Percentiles rank a stretch among this genome's conserved stretches.
Conservation (phyloP, 2,888 invertebrate genomes). For the Andrena minutula region DNA sequence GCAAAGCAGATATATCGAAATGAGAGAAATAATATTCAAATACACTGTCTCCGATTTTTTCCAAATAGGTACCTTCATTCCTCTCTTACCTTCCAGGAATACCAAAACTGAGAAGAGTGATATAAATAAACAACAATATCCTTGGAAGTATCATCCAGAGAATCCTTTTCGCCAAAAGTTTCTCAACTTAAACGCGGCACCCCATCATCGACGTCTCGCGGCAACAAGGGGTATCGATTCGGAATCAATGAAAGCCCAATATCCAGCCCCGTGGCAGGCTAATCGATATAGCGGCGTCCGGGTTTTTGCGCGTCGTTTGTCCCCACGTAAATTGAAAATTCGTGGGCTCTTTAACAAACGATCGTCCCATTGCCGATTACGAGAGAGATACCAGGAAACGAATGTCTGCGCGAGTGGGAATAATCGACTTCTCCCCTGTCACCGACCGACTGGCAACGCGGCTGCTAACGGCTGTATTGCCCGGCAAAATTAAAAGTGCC, state of each 20-base stretch:
- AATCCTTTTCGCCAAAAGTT: too few species aligned
- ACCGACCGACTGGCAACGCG: conserved; percentile 47
- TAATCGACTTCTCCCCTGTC: conserved; percentile 62
- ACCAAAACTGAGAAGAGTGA: too few species aligned
- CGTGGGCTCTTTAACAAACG: conserved; percentile 61
- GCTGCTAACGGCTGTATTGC: conserved; percentile 57
- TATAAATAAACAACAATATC: too few species aligned
- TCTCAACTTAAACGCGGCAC: too few species aligned
- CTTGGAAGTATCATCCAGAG: too few species aligned
- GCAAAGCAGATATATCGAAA: too few species aligned
- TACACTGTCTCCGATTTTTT: too few species aligned
- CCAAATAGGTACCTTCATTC: too few species aligned
- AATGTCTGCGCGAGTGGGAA: conserved; percentile 64
- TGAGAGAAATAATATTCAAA: too few species aligned
- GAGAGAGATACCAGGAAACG: conserved; percentile 53
- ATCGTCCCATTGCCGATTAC: conserved; percentile 43
- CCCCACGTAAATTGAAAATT: conserved; percentile 63
- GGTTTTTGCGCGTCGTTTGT: conserved; percentile 29
- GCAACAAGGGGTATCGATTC: not conserved
- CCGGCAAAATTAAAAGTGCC: conserved; percentile 65
- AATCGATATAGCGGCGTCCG: conserved; percentile 18
- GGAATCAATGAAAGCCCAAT: conserved; percentile 25
- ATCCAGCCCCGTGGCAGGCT: conserved; percentile 7
- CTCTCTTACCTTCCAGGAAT: too few species aligned
- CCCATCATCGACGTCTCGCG: not conserved